Base-by-base conservation (phyloP, 2,888 invertebrate genomes). In the Clivina fossor region DNA sequence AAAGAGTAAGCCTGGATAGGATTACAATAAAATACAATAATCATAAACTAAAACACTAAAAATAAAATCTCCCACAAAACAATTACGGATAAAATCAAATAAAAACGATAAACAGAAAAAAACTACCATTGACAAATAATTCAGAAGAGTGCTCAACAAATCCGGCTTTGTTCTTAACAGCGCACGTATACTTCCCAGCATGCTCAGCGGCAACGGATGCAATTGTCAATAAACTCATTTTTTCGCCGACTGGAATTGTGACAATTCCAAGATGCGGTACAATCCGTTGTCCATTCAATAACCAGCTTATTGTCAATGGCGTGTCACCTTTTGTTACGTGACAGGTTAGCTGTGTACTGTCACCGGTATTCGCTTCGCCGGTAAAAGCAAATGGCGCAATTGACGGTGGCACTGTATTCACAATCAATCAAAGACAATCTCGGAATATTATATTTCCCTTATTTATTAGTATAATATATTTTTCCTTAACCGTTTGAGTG, bases 281-380 rank as follows among this genome's bases (percentile, higher is more conserved):
- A 70, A 86, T 83, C 58, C 78, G 78, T 71, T 76, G 72, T 62
- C 81, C 77, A 71, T 90, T 86, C 70, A 87, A 84, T 66, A 80
- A 81, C 91, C 91, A 92, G 44, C 78, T 79, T 54, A 92, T 84
- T 61, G 79, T 80, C 58, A 92, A 78, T 44, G 88, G 88, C 59
- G 78, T 72, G 69, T 88, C 88, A 53, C 88, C 85, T 72, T 84
- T 83, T 40, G 79, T 78, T 60, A 83, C 78, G 62, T 81, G 78
- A 74, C 85, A 86, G 59, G 71, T 75, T 64, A 84, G 76, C 13
- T 54, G 54, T 2, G 46, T 46, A 16, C 54, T 54, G 20, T 54
- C 44, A 35, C 54, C 54, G 2, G 54, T 54, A 11, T 44, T 46
- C 9, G 35, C 35, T 26, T 44, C 54, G 2, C 46, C 54, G n/a